These are phyloP conservation scores for Orestias chungarensis DNA, from an alignment of 2,797 vertebrate species.

Conservation along the genomic window DNA sequence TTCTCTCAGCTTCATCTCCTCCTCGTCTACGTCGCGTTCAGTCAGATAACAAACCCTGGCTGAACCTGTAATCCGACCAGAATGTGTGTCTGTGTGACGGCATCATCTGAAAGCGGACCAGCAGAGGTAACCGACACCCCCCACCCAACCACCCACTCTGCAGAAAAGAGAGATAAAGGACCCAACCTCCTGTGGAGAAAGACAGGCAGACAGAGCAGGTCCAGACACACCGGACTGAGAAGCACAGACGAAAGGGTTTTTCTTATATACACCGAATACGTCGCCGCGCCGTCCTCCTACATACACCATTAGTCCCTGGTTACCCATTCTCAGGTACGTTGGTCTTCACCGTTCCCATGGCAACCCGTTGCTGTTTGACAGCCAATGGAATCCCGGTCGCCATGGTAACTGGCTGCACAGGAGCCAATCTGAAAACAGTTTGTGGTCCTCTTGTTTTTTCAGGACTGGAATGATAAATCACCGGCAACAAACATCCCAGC, in stretches of 20 bases:
- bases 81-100: slow-evolving; percentile 2
- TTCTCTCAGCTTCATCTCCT: slow-evolving; percentile 23
- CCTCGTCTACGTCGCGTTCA: slow-evolving; percentile 9
- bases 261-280: slow-evolving; percentile 63
- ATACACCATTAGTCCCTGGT: slow-evolving; percentile 45
- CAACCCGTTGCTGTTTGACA: slow-evolving; percentile 56
- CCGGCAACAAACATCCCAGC: neutral
- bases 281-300: slow-evolving; percentile 11
- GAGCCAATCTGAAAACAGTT: slow-evolving; percentile 56
- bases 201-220: slow-evolving; percentile 70
- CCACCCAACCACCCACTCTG: slow-evolving; percentile 3
- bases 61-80: slow-evolving; percentile 4
- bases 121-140: slow-evolving; percentile 1
- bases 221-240: slow-evolving; percentile 73
- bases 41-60: slow-evolving; percentile 2
- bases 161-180: neutral
- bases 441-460: slow-evolving; percentile 46
- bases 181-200: neutral
- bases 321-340: slow-evolving; percentile 36
- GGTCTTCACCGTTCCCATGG: slow-evolving; percentile 55
- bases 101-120: neutral
- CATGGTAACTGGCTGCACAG: slow-evolving; percentile 48
- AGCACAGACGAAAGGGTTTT: slow-evolving; percentile 73
- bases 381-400: slow-evolving; percentile 61
- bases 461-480: slow-evolving; percentile 55